These are phyloP conservation scores for Myanophis thanlyinensis DNA, from an alignment of 2,113 vertebrate genomes.

Conservation along the genomic window DNA sequence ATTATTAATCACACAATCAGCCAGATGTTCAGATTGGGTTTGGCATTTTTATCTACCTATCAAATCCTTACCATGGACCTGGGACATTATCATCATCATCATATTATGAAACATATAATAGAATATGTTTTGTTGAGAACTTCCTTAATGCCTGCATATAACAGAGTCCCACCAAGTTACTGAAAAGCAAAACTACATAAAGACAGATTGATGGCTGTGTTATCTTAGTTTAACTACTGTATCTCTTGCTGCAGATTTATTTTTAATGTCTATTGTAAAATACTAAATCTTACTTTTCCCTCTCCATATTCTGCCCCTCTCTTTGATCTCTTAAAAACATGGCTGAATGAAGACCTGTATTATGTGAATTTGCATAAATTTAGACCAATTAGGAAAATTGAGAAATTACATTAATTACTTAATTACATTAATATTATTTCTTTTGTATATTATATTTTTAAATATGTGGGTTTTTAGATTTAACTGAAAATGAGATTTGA, in stretches of 20 bases:
- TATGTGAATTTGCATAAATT: slow-evolving; percentile 67
- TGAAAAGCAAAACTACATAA: background rate
- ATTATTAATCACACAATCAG: too few species aligned
- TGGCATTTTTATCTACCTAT: too few species aligned
- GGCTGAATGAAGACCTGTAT: slow-evolving; percentile 60
- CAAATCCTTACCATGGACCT: too few species aligned
- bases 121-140: background rate
- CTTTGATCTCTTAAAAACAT: slow-evolving; percentile 61
- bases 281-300: slow-evolving; percentile 16
- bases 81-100: too few species aligned
- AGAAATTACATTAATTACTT: slow-evolving; percentile 51
- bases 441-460: slow-evolving; percentile 53
- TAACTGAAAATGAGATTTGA: slow-evolving; percentile 35
- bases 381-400: slow-evolving; percentile 64
- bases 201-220: background rate
- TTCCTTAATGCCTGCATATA: background rate
- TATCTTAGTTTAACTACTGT: too few species aligned
- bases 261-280: slow-evolving; percentile 1
- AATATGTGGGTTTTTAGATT: slow-evolving; percentile 35
- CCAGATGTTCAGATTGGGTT: too few species aligned
- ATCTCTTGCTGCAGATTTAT: slow-evolving; percentile 37
- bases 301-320: slow-evolving; percentile 31
- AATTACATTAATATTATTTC: slow-evolving; percentile 31
- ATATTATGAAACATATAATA: too few species aligned
- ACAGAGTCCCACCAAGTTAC: background rate